Evolutionary conservation across 2,797 vertebrate species (phyloP).

Genomic region (Enteromius fasciolatus): DNA sequence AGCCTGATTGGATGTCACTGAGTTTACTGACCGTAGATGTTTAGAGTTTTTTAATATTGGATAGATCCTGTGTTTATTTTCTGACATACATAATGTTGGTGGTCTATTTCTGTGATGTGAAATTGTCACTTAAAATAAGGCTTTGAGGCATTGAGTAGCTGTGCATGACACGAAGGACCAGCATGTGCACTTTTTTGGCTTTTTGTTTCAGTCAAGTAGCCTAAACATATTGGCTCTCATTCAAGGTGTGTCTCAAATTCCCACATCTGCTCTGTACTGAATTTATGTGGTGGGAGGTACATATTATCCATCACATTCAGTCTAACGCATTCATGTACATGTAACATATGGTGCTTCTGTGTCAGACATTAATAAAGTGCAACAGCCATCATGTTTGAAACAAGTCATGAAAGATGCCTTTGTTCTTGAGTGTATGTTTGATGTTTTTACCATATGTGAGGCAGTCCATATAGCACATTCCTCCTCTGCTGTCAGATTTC

Average conservation of each 20-base stretch:
- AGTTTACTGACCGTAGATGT: not conserved
- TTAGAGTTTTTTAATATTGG: not conserved
- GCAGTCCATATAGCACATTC: slow-evolving; percentile 53
- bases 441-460: slow-evolving; percentile 61
- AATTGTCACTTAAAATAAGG: not conserved
- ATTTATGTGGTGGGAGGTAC: slow-evolving; percentile 26
- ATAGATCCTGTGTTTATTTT: slow-evolving; percentile 3
- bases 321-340: not conserved
- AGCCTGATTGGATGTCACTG: slow-evolving; percentile 24
- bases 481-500: slow-evolving; percentile 59
- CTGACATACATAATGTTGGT: not conserved
- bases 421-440: slow-evolving; percentile 60
- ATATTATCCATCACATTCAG: slow-evolving; percentile 20
- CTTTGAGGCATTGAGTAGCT: not conserved
- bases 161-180: not conserved
- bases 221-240: slow-evolving; percentile 19
- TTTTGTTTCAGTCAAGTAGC: slow-evolving; percentile 34
- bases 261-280: slow-evolving; percentile 42
- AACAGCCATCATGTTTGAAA: slow-evolving; percentile 45
- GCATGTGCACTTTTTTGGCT: not conserved
- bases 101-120: not conserved
- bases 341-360: slow-evolving; percentile 33
- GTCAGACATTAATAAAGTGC: slow-evolving; percentile 31
- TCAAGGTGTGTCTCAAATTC: slow-evolving; percentile 32
- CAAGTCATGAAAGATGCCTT: slow-evolving; percentile 59